Percentiles rank a stretch among this genome's conserved stretches.
These are phyloP conservation scores for Apamea sordens DNA, from an alignment of 2,888 invertebrate genomes.

Conservation along the genomic window DNA sequence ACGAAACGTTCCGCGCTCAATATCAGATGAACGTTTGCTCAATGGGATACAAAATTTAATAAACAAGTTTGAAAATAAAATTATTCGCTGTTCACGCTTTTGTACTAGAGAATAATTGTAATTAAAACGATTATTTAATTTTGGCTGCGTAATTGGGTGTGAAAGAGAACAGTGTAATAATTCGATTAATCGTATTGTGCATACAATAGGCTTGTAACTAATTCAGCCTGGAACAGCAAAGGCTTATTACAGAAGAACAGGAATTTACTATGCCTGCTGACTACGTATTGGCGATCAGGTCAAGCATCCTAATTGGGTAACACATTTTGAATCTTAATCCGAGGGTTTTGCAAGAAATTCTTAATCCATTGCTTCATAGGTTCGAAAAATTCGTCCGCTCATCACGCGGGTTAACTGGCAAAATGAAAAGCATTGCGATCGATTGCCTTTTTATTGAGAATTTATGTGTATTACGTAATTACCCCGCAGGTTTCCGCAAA, in stretches of 20 bases:
- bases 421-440: too few relatives aligned
- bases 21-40: slow-evolving; percentile 57
- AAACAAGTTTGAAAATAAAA: slow-evolving; percentile 61
- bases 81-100: slow-evolving; percentile 49
- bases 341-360: too few relatives aligned
- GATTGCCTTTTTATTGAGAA: too few relatives aligned
- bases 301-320: too few relatives aligned
- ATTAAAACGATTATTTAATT: slow-evolving; percentile 45
- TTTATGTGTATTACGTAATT: too few relatives aligned
- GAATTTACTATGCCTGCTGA: background rate
- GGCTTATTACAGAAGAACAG: background rate
- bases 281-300: background rate
- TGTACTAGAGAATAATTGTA: slow-evolving; percentile 45
- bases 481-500: background rate
- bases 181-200: slow-evolving; percentile 1
- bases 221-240: background rate
- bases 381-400: too few relatives aligned
- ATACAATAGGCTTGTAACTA: background rate
- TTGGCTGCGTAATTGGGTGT: slow-evolving; percentile 24
- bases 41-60: slow-evolving; percentile 67
- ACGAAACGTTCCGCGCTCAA: slow-evolving; percentile 67
- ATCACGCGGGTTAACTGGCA: too few relatives aligned
- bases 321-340: too few relatives aligned
- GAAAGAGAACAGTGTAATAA: slow-evolving; percentile 24
- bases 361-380: too few relatives aligned